These are phyloP conservation scores for Mungos mungo DNA, from an alignment of 2,113 vertebrate species.

Conservation along the genomic window DNA sequence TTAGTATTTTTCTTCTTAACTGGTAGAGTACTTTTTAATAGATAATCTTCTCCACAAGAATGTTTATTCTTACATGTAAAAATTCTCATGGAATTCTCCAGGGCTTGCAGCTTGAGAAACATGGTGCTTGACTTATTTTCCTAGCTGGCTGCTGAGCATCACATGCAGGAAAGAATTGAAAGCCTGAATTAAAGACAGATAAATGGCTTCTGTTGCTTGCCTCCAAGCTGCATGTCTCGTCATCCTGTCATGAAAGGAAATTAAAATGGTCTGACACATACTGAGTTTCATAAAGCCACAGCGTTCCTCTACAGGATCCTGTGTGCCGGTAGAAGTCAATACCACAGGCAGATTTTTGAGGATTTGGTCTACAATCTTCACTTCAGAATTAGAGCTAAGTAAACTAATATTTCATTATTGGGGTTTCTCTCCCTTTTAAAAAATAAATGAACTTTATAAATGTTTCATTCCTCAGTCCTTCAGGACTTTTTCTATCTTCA, in stretches of 20 bases:
- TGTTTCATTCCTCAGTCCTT: neutral
- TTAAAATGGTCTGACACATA: slow-evolving; percentile 61
- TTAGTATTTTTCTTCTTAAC: slow-evolving; percentile 10
- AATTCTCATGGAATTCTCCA: neutral
- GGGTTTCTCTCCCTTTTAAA: neutral
- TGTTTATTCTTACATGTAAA: neutral
- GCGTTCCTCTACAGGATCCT: neutral
- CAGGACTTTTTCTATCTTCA: neutral
- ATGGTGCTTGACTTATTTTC: neutral
- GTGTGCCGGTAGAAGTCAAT: neutral
- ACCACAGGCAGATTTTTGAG: neutral
- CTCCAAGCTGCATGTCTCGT: slow-evolving; percentile 26
- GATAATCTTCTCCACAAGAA: neutral
- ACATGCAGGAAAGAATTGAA: slow-evolving; percentile 30
- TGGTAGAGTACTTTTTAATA: neutral
- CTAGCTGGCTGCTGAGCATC: slow-evolving; percentile 15
- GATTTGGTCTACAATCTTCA: slow-evolving; percentile 1
- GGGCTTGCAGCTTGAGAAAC: slow-evolving; percentile 20
- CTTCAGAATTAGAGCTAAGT: neutral
- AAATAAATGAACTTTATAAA: neutral
- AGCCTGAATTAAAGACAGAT: slow-evolving; percentile 53
- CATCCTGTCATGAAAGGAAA: slow-evolving; percentile 56
- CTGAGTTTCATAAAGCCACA: slow-evolving; percentile 48
- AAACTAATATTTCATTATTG: slow-evolving; percentile 31
- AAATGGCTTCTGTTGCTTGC: slow-evolving; percentile 51